Evolutionary conservation across 2,888 invertebrate genomes (phyloP), one percentile per base, ranked within the genome.

Genomic region (Sinopyrophorus schimmeli): DNA sequence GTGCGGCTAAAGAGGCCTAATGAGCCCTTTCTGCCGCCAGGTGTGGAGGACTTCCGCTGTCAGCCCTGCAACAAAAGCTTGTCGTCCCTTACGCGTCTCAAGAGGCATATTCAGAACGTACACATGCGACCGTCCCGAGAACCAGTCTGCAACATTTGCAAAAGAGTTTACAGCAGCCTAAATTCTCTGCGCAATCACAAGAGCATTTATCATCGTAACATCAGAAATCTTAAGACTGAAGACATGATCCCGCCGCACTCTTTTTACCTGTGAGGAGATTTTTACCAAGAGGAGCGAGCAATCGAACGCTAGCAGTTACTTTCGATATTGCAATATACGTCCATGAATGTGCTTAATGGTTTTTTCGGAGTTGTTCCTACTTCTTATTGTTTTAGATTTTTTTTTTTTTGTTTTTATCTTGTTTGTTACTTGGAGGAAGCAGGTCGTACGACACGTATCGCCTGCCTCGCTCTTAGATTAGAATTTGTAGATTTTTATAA

Each of bases 41-140:
- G 83, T 81, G 85, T 84, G 76, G 89, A 89, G 79, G 89, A 89
- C 80, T 89, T 88, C 82, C 84, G 89, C 76, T 90, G 89, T 80
- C 89, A 89, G 81, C 89, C 89, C 68, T 90, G 89, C 86, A 89
- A 89, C 84, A 90, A 90, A 82, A 89, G 87, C 77, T 80, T 90
- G 72, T 89, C 89, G 71, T 89, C 89, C 67, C 79, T 89, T 75
- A 89, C 89, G 70, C 83, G 89, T 73, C 85, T 90, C 79, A 90
- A 89, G 82, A 84, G 90, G 70, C 91, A 91, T 80, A 90, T 89
- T 79, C 90, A 90, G 81, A 90, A 91, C 79, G 90, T 90, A 69
- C 91, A 91, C 80, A 89, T 89, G 86, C 82, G 89, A 70, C 90
- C 90, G 68, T 88, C 89, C 74, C 84, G 90, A 79, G 89, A 89